Evolutionary conservation across 2,888 invertebrate genomes (phyloP).

Genomic region (Chrysolina americana): DNA sequence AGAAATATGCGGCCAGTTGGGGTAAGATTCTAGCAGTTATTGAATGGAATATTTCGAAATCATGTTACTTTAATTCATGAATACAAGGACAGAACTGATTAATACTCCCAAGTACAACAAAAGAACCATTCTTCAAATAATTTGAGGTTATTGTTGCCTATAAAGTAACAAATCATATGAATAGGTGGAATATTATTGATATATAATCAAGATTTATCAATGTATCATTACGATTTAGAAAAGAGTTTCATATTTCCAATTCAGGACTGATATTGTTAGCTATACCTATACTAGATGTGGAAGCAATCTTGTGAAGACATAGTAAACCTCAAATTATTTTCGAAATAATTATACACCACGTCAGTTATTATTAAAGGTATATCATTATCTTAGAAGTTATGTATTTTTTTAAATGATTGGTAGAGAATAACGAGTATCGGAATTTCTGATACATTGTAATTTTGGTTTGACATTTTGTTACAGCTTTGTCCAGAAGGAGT

Average conservation of each 20-base stretch:
- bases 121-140: background rate
- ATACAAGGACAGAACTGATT: background rate
- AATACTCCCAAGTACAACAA: background rate
- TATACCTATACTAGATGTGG: conserved; percentile 1
- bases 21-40: conserved; percentile 48
- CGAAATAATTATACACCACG: conserved; percentile 17
- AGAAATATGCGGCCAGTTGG: conserved; percentile 55
- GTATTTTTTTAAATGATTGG: background rate
- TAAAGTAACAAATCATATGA: too few relatives aligned
- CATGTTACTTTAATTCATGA: background rate
- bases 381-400: background rate
- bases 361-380: background rate
- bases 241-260: background rate
- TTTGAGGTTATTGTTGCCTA: too few relatives aligned
- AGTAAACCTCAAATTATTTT: conserved; percentile 11
- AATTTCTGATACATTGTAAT: background rate
- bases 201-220: background rate
- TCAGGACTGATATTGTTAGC: conserved; percentile 9
- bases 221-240: background rate
- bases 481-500: too few relatives aligned
- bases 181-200: background rate
- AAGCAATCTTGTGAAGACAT: conserved; percentile 5
- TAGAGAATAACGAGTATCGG: background rate
- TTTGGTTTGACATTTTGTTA: background rate
- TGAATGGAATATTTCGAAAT: background rate